These are phyloP conservation scores for Sesia bembeciformis DNA, from an alignment of 2,888 invertebrate genomes.

Conservation along the genomic window DNA sequence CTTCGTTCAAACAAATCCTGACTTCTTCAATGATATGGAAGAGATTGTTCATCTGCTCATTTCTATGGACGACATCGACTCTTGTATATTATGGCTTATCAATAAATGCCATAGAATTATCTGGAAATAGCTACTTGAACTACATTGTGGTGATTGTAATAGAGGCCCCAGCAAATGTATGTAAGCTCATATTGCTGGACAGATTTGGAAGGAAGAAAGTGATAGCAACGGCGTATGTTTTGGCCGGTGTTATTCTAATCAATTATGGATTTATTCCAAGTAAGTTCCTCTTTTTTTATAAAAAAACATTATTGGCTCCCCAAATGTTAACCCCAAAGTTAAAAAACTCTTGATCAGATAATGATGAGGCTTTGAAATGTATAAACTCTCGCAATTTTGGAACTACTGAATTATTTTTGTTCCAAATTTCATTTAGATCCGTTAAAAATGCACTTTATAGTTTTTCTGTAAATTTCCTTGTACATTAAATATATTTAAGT, in stretches of 20 bases:
- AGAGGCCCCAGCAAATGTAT: conserved; percentile 84
- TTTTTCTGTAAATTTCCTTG: too few relatives aligned
- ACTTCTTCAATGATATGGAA: conserved; percentile 71
- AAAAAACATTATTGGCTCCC: too few relatives aligned
- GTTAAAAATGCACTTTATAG: too few relatives aligned
- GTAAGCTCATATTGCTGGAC: conserved; percentile 78
- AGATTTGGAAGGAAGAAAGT: conserved; percentile 78
- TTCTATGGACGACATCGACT: conserved; percentile 85
- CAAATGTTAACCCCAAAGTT: too few relatives aligned
- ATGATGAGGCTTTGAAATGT: too few relatives aligned
- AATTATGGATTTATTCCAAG: conserved; percentile 77
- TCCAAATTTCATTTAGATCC: too few relatives aligned
- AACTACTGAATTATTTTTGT: too few relatives aligned
- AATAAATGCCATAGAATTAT: conserved; percentile 82
- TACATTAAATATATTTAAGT: too few relatives aligned
- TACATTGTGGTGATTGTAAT: conserved; percentile 78
- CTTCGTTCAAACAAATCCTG: conserved; percentile 50
- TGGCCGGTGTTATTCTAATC: conserved; percentile 78
- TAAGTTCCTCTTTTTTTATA: conserved; percentile 23
- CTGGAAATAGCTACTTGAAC: conserved; percentile 84
- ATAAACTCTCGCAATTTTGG: too few relatives aligned
- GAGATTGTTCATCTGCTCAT: conserved; percentile 78
- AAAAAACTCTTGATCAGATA: too few relatives aligned
- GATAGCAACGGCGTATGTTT: conserved; percentile 74
- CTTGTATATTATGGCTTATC: conserved; percentile 87